phyloP scores from a whole-genome alignment of 2,888 invertebrate genomes.

The Tolmerus cingulatus region DNA sequence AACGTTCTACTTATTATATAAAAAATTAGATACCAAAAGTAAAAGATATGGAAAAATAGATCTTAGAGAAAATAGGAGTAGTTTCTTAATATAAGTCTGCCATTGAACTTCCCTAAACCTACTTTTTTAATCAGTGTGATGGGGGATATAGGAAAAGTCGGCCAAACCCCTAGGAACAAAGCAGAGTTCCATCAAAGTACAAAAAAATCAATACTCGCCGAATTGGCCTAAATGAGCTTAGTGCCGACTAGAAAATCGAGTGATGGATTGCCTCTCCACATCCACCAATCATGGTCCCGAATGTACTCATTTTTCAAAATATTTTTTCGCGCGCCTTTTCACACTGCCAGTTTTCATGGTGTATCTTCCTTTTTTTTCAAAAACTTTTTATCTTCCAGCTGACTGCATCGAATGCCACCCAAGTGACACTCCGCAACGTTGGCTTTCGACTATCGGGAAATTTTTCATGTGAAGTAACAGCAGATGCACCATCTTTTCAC shows the following conservation, averaged over 20 bases:
- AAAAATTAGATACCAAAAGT: too few relatives aligned
- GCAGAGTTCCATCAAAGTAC: neutral
- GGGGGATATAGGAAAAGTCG: neutral
- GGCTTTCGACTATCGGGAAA: constrained; percentile 74
- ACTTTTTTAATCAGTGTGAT: neutral
- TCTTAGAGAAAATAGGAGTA: neutral
- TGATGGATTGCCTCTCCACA: constrained; percentile 12
- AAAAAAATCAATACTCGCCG: neutral
- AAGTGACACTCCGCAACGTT: constrained; percentile 73
- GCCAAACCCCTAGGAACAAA: neutral
- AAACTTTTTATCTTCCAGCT: constrained; percentile 64
- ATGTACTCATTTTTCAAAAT: constrained; percentile 25
- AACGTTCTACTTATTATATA: too few relatives aligned
- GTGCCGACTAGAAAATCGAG: neutral
- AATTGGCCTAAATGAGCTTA: neutral
- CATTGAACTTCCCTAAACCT: neutral
- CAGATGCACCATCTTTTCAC: constrained; percentile 74
- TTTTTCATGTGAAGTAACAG: constrained; percentile 77
- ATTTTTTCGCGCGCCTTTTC: neutral
- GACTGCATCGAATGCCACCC: constrained; percentile 73
- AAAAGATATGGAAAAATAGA: neutral
- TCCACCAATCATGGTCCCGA: constrained; percentile 15
- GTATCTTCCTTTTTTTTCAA: neutral
- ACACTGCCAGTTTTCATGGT: neutral
- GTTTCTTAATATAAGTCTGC: neutral